These are phyloP conservation scores for Meriones unguiculatus DNA, from an alignment of 2,113 vertebrate genomes.

Conservation along the genomic window DNA sequence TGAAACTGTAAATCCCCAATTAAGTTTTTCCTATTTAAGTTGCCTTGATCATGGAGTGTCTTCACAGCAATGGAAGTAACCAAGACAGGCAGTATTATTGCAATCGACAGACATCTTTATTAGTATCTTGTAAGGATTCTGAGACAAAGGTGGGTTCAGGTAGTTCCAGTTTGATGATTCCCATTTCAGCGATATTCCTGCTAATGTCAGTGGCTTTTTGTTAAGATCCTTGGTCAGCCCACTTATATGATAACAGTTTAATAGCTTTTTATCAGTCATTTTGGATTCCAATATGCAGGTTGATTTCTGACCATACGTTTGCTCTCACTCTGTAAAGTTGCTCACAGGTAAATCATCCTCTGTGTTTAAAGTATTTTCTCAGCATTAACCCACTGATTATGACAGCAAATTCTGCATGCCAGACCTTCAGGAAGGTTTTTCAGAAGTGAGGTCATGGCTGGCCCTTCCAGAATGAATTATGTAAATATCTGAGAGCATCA, in stretches of 20 bases:
- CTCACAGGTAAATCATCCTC: constrained; percentile 85
- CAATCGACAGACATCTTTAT: constrained; percentile 84
- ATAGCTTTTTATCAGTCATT: constrained; percentile 83
- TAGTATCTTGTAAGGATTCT: constrained; percentile 62
- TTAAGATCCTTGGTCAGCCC: constrained; percentile 84
- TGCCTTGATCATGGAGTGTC: background rate
- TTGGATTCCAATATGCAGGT: constrained; percentile 86
- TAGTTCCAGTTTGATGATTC: constrained; percentile 80
- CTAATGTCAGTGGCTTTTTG: constrained; percentile 82
- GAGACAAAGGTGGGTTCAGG: constrained; percentile 80
- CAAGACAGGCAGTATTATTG: constrained; percentile 78
- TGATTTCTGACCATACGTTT: constrained; percentile 80
- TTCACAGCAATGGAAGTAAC: background rate
- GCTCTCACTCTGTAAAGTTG: constrained; percentile 83
- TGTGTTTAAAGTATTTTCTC: constrained; percentile 78
- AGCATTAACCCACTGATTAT: constrained; percentile 75
- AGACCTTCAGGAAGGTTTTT: constrained; percentile 90
- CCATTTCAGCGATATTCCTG: constrained; percentile 70
- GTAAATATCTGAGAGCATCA: constrained; percentile 69
- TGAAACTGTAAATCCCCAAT: background rate
- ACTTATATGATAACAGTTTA: constrained; percentile 81
- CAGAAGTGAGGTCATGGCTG: constrained; percentile 83
- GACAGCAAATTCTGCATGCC: constrained; percentile 71
- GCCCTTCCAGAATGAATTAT: constrained; percentile 85
- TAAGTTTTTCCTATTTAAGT: background rate